Percentiles rank a stretch among this genome's conserved stretches.
Conservation (phyloP, 2,888 invertebrate species). For the Tyria jacobaeae region DNA sequence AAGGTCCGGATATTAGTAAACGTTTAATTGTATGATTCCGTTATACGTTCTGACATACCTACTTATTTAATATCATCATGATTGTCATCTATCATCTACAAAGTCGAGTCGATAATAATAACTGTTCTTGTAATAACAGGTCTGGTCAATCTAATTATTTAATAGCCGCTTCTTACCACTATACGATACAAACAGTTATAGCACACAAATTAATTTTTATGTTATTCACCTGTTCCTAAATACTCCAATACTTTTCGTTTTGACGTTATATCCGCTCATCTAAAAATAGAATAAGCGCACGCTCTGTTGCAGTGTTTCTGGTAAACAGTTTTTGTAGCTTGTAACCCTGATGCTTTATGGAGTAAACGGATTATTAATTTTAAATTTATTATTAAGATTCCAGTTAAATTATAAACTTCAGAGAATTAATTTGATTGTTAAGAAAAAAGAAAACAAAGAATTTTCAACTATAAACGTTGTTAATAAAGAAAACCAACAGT, state of each 20-base stretch:
- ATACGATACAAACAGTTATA: neutral
- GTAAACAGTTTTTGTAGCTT: too few species aligned
- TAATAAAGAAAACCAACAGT: too few species aligned
- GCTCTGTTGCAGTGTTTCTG: too few species aligned
- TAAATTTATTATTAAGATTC: too few species aligned
- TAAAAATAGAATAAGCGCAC: too few species aligned
- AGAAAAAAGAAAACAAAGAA: too few species aligned
- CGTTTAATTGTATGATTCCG: neutral
- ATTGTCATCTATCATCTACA: neutral
- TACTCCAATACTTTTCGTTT: neutral
- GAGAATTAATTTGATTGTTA: too few species aligned
- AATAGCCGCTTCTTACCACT: neutral
- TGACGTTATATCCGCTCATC: neutral
- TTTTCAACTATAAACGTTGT: too few species aligned
- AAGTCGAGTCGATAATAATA: neutral
- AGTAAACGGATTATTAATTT: too few species aligned
- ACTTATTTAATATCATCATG: neutral
- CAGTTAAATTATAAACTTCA: too few species aligned
- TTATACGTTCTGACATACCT: neutral
- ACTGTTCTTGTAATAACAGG: conserved; percentile 1
- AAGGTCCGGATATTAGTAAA: neutral
- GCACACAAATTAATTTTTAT: neutral
- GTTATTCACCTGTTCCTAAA: neutral
- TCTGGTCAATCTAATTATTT: neutral
- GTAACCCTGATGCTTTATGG: too few species aligned